phyloP scores from a whole-genome alignment of 2,888 invertebrate species.

The Junonia oenone region DNA sequence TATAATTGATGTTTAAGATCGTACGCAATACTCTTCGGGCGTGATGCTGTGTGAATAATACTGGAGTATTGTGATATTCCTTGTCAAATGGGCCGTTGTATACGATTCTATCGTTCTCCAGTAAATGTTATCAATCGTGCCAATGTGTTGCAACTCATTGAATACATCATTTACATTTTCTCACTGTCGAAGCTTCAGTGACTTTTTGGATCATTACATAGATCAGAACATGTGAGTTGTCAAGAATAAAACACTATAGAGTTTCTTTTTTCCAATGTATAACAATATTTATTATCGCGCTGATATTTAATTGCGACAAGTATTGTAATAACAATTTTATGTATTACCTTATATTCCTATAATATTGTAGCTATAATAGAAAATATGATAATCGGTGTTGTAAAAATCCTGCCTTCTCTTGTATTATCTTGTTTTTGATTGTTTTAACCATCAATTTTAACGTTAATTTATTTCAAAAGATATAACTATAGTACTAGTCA shows the following conservation, averaged over 20 bases:
- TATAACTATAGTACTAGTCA: not conserved
- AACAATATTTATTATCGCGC: not conserved
- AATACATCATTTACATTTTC: not conserved
- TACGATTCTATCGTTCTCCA: not conserved
- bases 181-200: not conserved
- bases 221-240: not conserved
- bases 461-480: conserved; percentile 1
- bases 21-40: not conserved
- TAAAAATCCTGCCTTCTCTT: conserved; percentile 6
- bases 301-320: not conserved
- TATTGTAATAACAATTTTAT: not conserved
- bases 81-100: not conserved
- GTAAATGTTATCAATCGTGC: not conserved
- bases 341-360: conserved; percentile 14
- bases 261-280: not conserved
- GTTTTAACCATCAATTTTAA: not conserved
- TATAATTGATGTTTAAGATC: not conserved
- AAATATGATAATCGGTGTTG: conserved; percentile 12
- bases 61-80: no score
- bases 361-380: conserved; percentile 15
- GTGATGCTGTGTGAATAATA: not conserved
- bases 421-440: conserved; percentile 4
- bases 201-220: not conserved
- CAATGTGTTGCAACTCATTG: not conserved
- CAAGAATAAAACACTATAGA: not conserved